Evolutionary conservation across 2,797 vertebrate genomes (phyloP).

Genomic region (Chaunax sp.): DNA sequence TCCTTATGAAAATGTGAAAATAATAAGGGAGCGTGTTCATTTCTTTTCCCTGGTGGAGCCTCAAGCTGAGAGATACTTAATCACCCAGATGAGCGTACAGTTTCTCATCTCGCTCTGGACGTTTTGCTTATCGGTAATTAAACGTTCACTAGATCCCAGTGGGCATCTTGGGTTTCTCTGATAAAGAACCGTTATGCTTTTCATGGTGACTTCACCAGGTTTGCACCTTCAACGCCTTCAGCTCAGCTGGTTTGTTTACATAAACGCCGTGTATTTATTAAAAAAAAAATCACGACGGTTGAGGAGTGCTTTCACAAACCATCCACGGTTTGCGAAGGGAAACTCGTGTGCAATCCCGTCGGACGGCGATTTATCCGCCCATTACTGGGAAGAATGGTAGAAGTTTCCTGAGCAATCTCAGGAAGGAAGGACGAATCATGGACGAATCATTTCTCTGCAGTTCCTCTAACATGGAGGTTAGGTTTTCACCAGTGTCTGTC

Average conservation of each 20-base stretch:
- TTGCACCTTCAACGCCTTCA: conserved; percentile 14
- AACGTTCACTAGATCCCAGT: conserved; percentile 54
- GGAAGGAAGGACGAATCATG: conserved; percentile 10
- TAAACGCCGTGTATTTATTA: not conserved
- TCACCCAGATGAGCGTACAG: conserved; percentile 41
- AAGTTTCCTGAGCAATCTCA: conserved; percentile 18
- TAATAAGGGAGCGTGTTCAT: conserved; percentile 21
- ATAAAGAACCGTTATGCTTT: conserved; percentile 55
- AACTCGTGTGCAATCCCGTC: conserved; percentile 14
- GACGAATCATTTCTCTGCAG: too few relatives aligned
- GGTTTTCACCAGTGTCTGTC: too few relatives aligned
- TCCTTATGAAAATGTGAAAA: conserved; percentile 20
- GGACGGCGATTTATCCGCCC: conserved; percentile 49
- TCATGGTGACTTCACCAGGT: conserved; percentile 17
- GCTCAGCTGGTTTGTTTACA: conserved; percentile 1
- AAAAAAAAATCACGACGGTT: not conserved
- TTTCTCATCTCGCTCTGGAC: conserved; percentile 60
- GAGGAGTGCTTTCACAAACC: conserved; percentile 5
- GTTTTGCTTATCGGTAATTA: conserved; percentile 78
- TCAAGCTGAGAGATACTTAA: conserved; percentile 42
- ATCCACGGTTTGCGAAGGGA: conserved; percentile 26
- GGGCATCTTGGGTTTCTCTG: conserved; percentile 68
- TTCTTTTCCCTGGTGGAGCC: conserved; percentile 25
- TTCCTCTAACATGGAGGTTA: too few relatives aligned
- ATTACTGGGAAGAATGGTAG: conserved; percentile 46